Base-by-base conservation (phyloP, 2,888 invertebrate species). In the Nineta flava region DNA sequence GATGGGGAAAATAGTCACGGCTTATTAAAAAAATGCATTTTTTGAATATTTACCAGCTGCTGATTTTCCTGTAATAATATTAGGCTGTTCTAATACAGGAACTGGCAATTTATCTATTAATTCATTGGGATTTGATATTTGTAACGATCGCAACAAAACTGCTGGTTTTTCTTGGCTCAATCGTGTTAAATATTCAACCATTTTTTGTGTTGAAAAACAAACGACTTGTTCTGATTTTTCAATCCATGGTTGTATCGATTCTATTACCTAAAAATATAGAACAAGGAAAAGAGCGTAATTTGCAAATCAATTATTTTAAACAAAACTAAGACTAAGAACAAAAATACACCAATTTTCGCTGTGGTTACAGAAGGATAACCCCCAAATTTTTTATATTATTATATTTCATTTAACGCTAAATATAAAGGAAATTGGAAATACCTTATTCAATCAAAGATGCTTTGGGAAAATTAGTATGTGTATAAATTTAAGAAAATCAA, bases 81-180 rank as follows among this genome's bases (percentile, higher is more conserved):
- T 48, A 5, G 48, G 48, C n/a, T 48, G 48, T 48, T 48, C 48
- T 41, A 48, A 41, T n/a, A 13, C 10, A 5, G 41, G 40, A 2
- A 48, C 16, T 26, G 16, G 9, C n/a, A 31, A 17, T n/a, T 31
- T n/a, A n/a, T 32, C 31, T 7, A 26, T 26, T 32, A 10, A 12
- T 15, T 19, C 15, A 41, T 17, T 15, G 3, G 40, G 13, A n/a
- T 15, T 46, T 41, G 12, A n/a, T 34, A 34, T n/a, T n/a, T 41
- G 10, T 13, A 48, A 21, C 10, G 13, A 15, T 21, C 48, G 13
- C n/a, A 48, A 16, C 13, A 48, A 21, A 41, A 15, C 16, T n/a
- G 41, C 13, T 15, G 48, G 48, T 31, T 21, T 48, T n/a, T 48
- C 47, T 17, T 32, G 34, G 9, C 17, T 41, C 10, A 21, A 13